phyloP scores from a whole-genome alignment of 2,113 vertebrate species.

The Oncorhynchus clarkii region DNA sequence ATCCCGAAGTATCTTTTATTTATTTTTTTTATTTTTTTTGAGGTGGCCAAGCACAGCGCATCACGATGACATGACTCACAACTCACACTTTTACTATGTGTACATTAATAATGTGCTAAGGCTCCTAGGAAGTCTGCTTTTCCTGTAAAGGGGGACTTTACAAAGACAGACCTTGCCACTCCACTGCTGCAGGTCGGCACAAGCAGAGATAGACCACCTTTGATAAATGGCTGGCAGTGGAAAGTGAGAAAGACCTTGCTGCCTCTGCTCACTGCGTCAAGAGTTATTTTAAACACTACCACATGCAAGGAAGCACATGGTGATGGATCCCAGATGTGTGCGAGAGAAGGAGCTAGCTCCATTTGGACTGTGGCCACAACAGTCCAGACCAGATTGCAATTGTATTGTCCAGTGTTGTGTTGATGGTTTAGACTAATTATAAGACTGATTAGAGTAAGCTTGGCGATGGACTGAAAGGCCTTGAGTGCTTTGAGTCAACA shows the following conservation, averaged over 20 bases:
- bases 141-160: conserved; percentile 35
- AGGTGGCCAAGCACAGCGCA: conserved; percentile 9
- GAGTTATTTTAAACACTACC: conserved; percentile 62
- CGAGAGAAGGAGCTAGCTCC: conserved; percentile 15
- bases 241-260: neutral
- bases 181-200: no score
- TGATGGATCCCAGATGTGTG: conserved; percentile 51
- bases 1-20: no score
- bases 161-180: no score
- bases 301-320: conserved; percentile 58
- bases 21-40: neutral
- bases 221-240: neutral
- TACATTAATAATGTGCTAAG: conserved; percentile 51
- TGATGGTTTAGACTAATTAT: conserved; percentile 57
- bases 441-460: conserved; percentile 52
- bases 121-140: conserved; percentile 58
- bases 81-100: conserved; percentile 32
- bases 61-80: neutral
- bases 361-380: conserved; percentile 15
- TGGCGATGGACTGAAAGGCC: conserved; percentile 47
- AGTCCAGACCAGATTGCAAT: conserved; percentile 40
- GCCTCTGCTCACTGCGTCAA: neutral
- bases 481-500: conserved; percentile 44
- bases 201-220: conserved; percentile 22
- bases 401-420: conserved; percentile 59